Base-by-base conservation (phyloP, 2,113 vertebrate genomes). In the Leptocoma aspasia region DNA sequence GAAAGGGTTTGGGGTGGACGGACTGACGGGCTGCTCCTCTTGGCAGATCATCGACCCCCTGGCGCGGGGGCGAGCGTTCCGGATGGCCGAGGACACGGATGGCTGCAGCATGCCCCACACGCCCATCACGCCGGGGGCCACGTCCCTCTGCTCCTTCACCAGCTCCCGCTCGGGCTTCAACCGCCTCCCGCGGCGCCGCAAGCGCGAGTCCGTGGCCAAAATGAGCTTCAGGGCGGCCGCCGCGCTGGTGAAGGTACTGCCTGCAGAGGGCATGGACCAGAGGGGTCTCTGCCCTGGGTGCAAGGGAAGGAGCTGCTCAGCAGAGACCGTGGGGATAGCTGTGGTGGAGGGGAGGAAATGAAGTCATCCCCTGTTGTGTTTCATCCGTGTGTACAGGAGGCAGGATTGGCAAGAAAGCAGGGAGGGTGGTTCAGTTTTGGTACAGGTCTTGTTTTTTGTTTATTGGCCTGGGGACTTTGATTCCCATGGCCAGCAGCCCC, bases 171-270 rank as follows among this genome's bases (percentile, higher is more conserved):
- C 99, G 1, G 99, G 99, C 66, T 99, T 99, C 90, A 98, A 98
- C 95, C 98, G 99, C 66, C 98, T 99, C 85, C 99, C 99, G 1
- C 98, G 99, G 7, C 95, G 99, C 65, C 98, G 99, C 61, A 99
- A 99, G 96, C 98, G 99, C 9, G 99, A 99, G 81, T 99, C 99
- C 0, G 99, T 99, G 61, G 99, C 99, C 86, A 99, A 99, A 94
- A 99, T 99, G 99, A 99, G 99, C 95, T 99, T 99, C 97, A 98
- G 99, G 80, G 99, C 99, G 0, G 99, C 99, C 0, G 99, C 99
- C 0, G 99, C 99, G 0, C 97, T 99, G 49, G 98, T 99, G 91
- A 99, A 99, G 98, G 99, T 97, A 94, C 56, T n/a, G 78, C 33
- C 76, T 18, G 63, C 8, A 8, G 64, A 26, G 71, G 64, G 80